Evolutionary conservation across 2,797 vertebrate genomes (phyloP), one percentile per base, ranked within the genome.

Genomic region (Sebastes minor): DNA sequence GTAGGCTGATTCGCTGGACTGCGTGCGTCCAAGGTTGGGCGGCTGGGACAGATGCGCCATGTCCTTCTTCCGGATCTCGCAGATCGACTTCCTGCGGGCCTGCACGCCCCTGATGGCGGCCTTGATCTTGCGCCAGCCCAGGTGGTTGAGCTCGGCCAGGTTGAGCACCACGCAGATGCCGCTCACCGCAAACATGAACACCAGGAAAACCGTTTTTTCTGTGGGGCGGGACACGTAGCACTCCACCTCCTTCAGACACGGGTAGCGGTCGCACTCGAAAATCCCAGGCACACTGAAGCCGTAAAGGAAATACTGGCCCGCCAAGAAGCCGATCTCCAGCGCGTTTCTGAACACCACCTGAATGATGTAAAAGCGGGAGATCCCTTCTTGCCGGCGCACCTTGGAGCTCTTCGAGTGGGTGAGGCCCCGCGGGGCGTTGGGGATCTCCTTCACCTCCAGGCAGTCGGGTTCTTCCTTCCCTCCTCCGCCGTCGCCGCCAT

Each of bases 181-280:
- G 1, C 97, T 98, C 23, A 98, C 97, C 0, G 97, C 97, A 0
- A 98, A 98, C 97, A 98, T 98, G 90, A 98, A 98, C 0, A 97
- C 97, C 65, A 98, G 86, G 90, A 98, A 98, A 0, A 98, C 96
- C 0, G 96, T 98, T 77, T 98, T 98, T 78, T 98, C 97, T 0
- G 97, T 98, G 46, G 97, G 97, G 0, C 97, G 93, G 0, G 97
- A 98, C 18, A 98, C 97, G 4, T 98, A 98, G 85, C 97, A 98
- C 89, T 98, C 97, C 75, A 98, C 97, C 82, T 97, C 97, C 85
- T 97, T 97, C 55, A 97, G 91, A 86, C 97, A 98, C 0, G 97
- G 97, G 88, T 98, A 97, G 8, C 97, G 96, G 85, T 97, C 96
- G 0, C 97, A 98, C 85, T 96, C 97, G 0, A 97, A 96, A 62